phyloP scores from a whole-genome alignment of 2,797 vertebrate species.

The Gallinago nigripennis region DNA sequence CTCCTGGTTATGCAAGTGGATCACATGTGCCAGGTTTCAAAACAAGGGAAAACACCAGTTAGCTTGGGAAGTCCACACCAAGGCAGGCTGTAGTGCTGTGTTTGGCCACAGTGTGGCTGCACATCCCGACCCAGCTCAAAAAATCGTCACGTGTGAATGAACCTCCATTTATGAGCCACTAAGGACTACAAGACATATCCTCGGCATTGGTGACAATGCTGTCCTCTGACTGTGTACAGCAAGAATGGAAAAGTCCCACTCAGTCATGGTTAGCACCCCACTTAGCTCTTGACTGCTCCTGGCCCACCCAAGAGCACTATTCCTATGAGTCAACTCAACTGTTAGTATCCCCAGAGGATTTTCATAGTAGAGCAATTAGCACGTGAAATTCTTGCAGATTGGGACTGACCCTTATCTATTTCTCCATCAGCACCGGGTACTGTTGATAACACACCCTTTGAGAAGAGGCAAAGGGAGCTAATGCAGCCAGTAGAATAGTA shows the following conservation, averaged over 20 bases:
- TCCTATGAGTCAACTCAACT: neutral
- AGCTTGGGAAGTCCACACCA: neutral
- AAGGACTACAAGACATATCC: neutral
- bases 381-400: neutral
- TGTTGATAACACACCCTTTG: neutral
- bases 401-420: neutral
- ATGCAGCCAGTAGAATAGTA: neutral
- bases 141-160: accelerated
- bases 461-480: neutral
- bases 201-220: neutral
- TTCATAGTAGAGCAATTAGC: neutral
- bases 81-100: neutral
- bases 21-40: neutral
- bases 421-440: neutral
- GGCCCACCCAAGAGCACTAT: neutral
- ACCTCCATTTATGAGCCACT: neutral
- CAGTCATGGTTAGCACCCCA: neutral
- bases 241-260: neutral
- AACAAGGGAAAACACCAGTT: neutral
- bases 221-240: neutral
- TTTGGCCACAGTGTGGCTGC: slow-evolving; percentile 27
- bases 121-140: neutral
- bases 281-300: neutral
- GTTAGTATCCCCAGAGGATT: neutral
- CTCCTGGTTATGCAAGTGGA: neutral